Conservation (phyloP, 2,113 vertebrate genomes). For the Tor tambroides region DNA sequence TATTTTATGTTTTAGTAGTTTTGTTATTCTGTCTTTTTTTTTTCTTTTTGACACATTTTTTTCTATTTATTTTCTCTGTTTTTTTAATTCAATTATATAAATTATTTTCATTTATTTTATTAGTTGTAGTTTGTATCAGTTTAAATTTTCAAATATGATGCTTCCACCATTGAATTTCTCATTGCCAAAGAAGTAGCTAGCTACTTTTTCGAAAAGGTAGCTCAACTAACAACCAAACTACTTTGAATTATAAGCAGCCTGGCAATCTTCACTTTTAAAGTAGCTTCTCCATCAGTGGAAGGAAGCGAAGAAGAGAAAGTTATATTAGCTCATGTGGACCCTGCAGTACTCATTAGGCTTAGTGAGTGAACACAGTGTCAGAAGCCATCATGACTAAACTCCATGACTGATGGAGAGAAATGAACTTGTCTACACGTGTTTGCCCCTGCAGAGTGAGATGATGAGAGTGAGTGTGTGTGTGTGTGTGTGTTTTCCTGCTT, state of each 20-base stretch:
- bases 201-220: not conserved
- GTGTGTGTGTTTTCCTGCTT: not conserved
- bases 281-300: not conserved
- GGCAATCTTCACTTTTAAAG: not conserved
- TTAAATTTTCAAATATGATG: not conserved
- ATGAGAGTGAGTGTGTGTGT: not conserved
- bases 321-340: conserved; percentile 22
- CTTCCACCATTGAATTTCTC: not conserved
- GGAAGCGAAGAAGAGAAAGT: not conserved
- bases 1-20: too few species aligned
- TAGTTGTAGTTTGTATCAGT: not conserved
- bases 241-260: not conserved
- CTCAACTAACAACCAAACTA: not conserved
- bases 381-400: conserved; percentile 12
- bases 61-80: too few species aligned
- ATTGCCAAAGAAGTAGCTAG: not conserved
- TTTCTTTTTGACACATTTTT: too few species aligned
- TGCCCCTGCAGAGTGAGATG: not conserved
- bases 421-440: conserved; percentile 2
- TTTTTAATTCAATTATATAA: too few species aligned
- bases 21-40: not conserved
- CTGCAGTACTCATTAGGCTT: conserved; percentile 35
- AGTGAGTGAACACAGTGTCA: conserved; percentile 26
- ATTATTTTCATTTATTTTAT: not conserved
- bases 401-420: conserved; percentile 13